Base-by-base conservation (phyloP, 2,888 invertebrate genomes). In the Kuschelorhynchus macadamiae region DNA sequence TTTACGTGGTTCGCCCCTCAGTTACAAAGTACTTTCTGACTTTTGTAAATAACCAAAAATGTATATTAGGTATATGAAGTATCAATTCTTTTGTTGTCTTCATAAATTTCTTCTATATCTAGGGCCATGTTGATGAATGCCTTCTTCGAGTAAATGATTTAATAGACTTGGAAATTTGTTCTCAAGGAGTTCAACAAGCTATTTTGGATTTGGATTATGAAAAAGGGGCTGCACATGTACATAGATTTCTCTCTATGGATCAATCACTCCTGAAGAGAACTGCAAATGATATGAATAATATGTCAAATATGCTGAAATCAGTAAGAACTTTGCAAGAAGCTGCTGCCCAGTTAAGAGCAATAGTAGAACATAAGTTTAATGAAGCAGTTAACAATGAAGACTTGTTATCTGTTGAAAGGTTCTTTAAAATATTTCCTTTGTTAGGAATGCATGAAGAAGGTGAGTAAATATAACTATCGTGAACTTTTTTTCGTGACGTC, bases 341-440 rank as follows among this genome's bases (percentile, higher is more conserved):
- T 3, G 91, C 93, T 8, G 86, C 86, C 69, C 90, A 93, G 78
- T 84, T 95, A 47, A 86, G 88, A 74, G 85, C 86, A 7, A 90
- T 94, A 63, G 89, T 96, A 1, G 89, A 89, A 49, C 88, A 87
- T 55, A 91, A 95, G 80, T 97, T 98, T 81, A 95, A 96, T 76
- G 96, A 96, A 79, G 96, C 98, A 2, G 93, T 97, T 0, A 89
- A 90, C 61, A 90, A 89, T 53, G 94, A 94, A 76, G 97, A 98
- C 82, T 88, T 95, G 41, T 92, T 93, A 0, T 93, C 94, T 0
- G 94, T 98, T 14, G 97, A 98, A 81, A 86, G 98, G 60, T 95
- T 98, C 81, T 98, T 98, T 83, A 98, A 98, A 84, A 91, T 99
- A 78, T 99, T 98, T 84, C 98, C 99, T 0, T 86, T 98, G 67